Evolutionary conservation across 2,113 vertebrate genomes (phyloP).

Genomic region (Verasper variegatus): DNA sequence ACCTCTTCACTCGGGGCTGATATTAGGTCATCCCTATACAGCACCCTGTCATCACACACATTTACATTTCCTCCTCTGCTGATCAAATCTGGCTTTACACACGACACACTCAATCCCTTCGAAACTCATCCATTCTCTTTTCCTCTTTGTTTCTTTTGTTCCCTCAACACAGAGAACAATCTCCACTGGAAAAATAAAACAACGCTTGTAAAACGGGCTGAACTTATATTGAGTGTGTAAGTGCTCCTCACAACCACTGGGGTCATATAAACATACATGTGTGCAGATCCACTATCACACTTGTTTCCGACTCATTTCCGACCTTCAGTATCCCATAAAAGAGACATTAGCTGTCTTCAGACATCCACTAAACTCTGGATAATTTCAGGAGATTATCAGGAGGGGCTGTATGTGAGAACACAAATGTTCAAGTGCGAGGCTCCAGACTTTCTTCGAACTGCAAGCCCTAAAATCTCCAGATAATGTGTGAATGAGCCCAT

Average conservation of each 20-base stretch:
- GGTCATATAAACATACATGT: background rate
- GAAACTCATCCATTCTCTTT: background rate
- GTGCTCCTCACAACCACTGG: background rate
- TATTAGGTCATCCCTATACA: constrained; percentile 23
- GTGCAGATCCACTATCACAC: background rate
- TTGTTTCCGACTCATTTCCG: background rate
- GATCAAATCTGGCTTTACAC: constrained; percentile 1
- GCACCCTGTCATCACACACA: constrained; percentile 12
- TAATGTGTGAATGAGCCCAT: no score
- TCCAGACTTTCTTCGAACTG: no score
- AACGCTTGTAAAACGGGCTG: constrained; percentile 31
- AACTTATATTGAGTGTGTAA: constrained; percentile 8
- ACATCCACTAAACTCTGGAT: no score
- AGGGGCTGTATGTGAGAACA: no score
- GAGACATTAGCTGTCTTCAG: no score
- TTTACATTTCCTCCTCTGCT: constrained; percentile 20
- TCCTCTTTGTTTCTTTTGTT: background rate
- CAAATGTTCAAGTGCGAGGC: no score
- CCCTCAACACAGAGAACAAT: constrained; percentile 7
- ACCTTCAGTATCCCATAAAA: background rate
- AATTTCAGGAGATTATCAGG: no score
- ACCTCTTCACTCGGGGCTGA: constrained; percentile 24
- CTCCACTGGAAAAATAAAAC: constrained; percentile 17
- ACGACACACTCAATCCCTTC: no score
- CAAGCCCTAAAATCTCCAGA: no score